These are phyloP conservation scores for Esperia sulphurella DNA, from an alignment of 2,888 invertebrate species.

Conservation along the genomic window DNA sequence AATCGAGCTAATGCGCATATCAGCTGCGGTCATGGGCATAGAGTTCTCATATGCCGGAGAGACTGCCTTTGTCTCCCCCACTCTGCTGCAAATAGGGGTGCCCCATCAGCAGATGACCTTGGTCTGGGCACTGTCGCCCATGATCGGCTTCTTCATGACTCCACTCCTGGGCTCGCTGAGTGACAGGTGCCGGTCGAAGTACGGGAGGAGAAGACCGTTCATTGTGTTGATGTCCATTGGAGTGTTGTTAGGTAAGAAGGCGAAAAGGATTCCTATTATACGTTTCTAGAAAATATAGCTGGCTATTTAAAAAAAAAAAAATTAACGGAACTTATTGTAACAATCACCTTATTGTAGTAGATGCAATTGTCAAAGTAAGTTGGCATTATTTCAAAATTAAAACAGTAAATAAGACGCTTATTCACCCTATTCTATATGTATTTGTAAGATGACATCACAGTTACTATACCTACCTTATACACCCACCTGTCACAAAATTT, in stretches of 20 bases:
- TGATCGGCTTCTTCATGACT: slow-evolving; percentile 96
- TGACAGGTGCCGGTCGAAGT: slow-evolving; percentile 89
- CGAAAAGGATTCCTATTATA: too few species aligned
- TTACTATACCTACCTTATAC: background rate
- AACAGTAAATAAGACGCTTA: background rate
- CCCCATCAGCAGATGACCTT: slow-evolving; percentile 96
- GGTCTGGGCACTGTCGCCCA: slow-evolving; percentile 96
- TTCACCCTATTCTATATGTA: background rate
- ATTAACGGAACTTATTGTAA: too few species aligned
- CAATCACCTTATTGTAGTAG: too few species aligned
- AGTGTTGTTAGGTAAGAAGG: slow-evolving; percentile 91
- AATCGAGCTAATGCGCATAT: slow-evolving; percentile 90
- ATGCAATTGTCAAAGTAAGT: too few species aligned
- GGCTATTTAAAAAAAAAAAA: too few species aligned
- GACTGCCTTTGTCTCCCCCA: slow-evolving; percentile 97
- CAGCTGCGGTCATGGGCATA: slow-evolving; percentile 97
- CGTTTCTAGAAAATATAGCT: too few species aligned
- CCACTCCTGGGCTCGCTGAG: slow-evolving; percentile 95
- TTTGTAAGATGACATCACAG: background rate
- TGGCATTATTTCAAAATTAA: background rate
- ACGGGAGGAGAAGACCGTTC: slow-evolving; percentile 94
- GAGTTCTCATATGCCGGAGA: slow-evolving; percentile 99
- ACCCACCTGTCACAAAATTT: background rate
- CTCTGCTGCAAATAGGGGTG: slow-evolving; percentile 94
- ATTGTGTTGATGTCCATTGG: slow-evolving; percentile 93